Conservation (phyloP, 2,888 invertebrate genomes). For the Macaria notata region DNA sequence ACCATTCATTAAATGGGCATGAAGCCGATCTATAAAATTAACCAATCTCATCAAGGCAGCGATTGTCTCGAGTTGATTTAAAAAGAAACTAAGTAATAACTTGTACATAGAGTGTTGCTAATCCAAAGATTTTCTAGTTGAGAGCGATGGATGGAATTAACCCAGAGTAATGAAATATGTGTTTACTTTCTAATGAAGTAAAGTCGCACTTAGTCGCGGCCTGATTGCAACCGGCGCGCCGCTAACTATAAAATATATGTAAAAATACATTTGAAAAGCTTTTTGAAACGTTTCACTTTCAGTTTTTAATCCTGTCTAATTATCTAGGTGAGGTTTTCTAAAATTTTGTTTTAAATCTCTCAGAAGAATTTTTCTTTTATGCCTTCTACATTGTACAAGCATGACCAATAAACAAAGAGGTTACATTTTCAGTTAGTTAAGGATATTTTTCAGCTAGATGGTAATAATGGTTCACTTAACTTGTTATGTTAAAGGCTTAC, state of each 20-base stretch:
- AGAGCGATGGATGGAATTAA: constrained; percentile 32
- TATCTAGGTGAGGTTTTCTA: not conserved
- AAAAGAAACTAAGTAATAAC: constrained; percentile 1
- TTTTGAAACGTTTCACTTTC: constrained; percentile 21
- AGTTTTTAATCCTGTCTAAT: constrained; percentile 15
- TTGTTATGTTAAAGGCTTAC: too few species aligned
- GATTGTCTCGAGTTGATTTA: too few species aligned
- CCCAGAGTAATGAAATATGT: constrained; percentile 43
- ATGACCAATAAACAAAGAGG: too few species aligned
- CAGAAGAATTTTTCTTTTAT: too few species aligned
- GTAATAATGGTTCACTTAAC: too few species aligned
- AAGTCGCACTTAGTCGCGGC: constrained; percentile 59
- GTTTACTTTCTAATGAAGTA: constrained; percentile 57
- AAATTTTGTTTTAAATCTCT: too few species aligned
- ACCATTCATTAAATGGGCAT: too few species aligned
- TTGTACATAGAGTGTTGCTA: constrained; percentile 9
- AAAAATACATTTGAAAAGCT: constrained; percentile 30
- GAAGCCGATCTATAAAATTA: too few species aligned
- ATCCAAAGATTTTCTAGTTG: constrained; percentile 28
- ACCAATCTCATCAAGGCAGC: too few species aligned
- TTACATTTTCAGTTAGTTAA: too few species aligned
- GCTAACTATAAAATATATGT: constrained; percentile 52
- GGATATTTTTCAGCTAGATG: too few species aligned
- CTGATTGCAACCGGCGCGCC: constrained; percentile 48
- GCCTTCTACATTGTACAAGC: too few species aligned